Conservation (phyloP, 2,797 vertebrate genomes). For the Malacoraja senta region DNA sequence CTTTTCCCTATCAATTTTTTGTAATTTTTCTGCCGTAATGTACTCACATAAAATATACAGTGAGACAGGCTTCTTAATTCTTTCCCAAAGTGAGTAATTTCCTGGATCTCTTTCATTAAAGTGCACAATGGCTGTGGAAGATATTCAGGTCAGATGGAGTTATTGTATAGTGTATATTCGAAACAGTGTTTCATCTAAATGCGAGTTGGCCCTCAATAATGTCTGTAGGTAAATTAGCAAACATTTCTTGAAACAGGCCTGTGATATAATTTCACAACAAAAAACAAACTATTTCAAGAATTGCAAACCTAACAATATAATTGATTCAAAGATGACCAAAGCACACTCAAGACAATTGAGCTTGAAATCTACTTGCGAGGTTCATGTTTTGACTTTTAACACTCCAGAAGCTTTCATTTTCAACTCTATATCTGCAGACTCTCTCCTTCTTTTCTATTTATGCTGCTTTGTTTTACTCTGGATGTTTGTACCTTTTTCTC, state of each 20-base stretch:
- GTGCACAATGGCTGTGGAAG: background rate
- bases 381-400: background rate
- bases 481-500: background rate
- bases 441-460: background rate
- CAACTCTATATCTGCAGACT: too few relatives aligned
- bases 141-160: background rate
- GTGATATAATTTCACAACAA: background rate
- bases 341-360: background rate
- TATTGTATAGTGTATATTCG: background rate
- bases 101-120: background rate
- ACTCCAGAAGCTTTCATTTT: background rate
- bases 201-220: background rate
- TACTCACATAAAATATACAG: background rate
- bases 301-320: background rate
- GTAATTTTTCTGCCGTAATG: conserved; percentile 9
- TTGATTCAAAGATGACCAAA: background rate
- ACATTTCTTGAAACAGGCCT: background rate
- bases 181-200: background rate
- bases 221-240: background rate
- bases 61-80: background rate
- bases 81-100: background rate
- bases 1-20: background rate
- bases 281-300: background rate
- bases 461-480: background rate
- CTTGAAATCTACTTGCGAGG: background rate